Base-by-base conservation (phyloP, 2,797 vertebrate species). In the Hirundo rustica region DNA sequence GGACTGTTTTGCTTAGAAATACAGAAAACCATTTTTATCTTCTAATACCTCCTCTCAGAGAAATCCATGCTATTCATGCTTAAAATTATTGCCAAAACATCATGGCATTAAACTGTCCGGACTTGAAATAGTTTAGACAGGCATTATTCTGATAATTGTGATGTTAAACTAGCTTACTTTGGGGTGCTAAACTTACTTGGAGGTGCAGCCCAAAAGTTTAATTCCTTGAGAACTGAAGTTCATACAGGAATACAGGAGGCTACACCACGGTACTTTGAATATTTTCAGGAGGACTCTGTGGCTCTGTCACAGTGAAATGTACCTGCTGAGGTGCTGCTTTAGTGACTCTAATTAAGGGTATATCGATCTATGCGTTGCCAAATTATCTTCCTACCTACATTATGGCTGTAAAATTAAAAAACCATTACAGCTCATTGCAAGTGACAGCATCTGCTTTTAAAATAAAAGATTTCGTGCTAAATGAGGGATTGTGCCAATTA, bases 381-480 rank as follows among this genome's bases (percentile, higher is more conserved):
- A 87, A 68, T 74, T 82, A 71, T 36, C 38, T 81, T 82, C 32
- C 45, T 74, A 61, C 32, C 22, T 85, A 38, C 20, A n/a, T 72
- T 54, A 80, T 1, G 3, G 30, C 22, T 70, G 30, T 23, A 72
- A 65, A 95, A 89, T 70, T 72, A 84, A 93, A 94, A 81, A 62
- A 61, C 6, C 42, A 71, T 92, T 73, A 16, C 30, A 80, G 38
- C 11, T 93, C 75, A 85, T 36, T 85, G 51, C 21, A 84, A 95
- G 65, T 68, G 58, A 64, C 53, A 88, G 10, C 68, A 68, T 34
- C 38, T 71, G 64, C 50, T 84, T 70, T 85, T 76, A 91, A 92
- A 92, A 78, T 27, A 95, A 91, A 92, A 91, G 40, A 65, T 89
- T 72, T 89, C 15, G 38, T 7, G 48, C 18, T 70, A 94, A 93